A percentile compares a stretch with the other conserved stretches of the same genome.
phyloP scores from a whole-genome alignment of 2,113 vertebrate genomes.

The Pachypanchax playfairii region DNA sequence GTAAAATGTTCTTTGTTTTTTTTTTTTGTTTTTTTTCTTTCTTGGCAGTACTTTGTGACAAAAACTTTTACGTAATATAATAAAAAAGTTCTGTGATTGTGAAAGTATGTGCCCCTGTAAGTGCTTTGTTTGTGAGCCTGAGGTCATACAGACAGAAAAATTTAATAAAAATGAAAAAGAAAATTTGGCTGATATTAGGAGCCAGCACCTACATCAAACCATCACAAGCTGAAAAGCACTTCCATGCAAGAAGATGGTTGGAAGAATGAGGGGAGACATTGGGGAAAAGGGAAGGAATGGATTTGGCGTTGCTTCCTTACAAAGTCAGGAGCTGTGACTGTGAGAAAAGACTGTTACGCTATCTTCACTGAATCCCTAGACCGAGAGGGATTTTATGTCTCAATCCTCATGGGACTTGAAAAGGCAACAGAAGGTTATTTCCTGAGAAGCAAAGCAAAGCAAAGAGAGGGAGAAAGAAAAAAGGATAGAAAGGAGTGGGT shows the following conservation, averaged over 20 bases:
- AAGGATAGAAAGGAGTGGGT: constrained; percentile 38
- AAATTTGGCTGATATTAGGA: neutral
- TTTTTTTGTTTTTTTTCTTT: too few relatives aligned
- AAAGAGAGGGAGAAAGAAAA: constrained; percentile 20
- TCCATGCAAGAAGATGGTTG: constrained; percentile 45
- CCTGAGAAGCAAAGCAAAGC: constrained; percentile 64
- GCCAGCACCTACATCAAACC: constrained; percentile 1
- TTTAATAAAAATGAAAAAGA: neutral
- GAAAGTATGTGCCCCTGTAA: too few relatives aligned
- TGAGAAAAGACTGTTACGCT: constrained; percentile 65
- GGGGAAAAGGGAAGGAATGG: constrained; percentile 20
- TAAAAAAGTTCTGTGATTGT: too few relatives aligned
- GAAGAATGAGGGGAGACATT: constrained; percentile 25
- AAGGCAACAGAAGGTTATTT: constrained; percentile 70
- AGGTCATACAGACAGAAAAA: neutral
- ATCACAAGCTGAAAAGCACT: neutral
- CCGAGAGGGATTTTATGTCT: constrained; percentile 71
- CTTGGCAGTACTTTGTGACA: too few relatives aligned
- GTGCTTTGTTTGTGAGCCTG: too few relatives aligned
- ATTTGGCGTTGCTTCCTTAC: constrained; percentile 53
- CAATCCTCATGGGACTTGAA: constrained; percentile 66
- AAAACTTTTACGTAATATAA: too few relatives aligned
- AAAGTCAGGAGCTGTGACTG: constrained; percentile 66
- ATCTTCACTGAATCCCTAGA: constrained; percentile 71
- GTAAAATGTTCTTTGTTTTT: too few relatives aligned